Base-by-base conservation (phyloP, 2,113 vertebrate species). In the Gambusia holbrooki region DNA sequence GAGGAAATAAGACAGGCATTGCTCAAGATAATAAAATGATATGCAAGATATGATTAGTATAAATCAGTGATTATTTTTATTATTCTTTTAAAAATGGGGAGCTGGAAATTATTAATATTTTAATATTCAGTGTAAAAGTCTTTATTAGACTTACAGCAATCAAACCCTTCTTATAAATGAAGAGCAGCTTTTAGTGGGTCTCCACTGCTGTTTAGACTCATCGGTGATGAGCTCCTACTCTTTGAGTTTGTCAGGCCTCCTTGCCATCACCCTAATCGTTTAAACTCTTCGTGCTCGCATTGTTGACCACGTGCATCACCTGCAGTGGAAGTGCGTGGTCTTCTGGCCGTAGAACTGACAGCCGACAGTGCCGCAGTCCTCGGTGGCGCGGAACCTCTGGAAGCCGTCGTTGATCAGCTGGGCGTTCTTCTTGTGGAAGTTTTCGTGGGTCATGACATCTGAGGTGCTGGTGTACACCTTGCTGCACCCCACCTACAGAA, bases 381-480 rank as follows among this genome's bases (percentile, higher is more conserved):
- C 98, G 0, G 98, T 99, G 76, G 98, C 98, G 0, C 98, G 96
- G 91, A 99, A 99, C 81, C 98, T 96, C 95, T 99, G 98, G 93
- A 99, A 99, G 86, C 98, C 98, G 0, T 99, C 98, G 0, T 99
- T 99, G 93, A 99, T 99, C 87, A 99, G 96, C 95, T 99, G 98
- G 0, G 98, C 98, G 29, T 99, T 99, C 92, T 99, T 99, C 93
- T 99, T 99, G 88, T 99, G 98, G 87, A 99, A 99, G 95, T 99
- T 99, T 92, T 99, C 98, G 0, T 99, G 98, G 73, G 98, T 99
- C 98, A 99, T 99, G 84, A 99, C 98, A 0, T 99, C 98, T 0
- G 98, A 99, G 19, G 98, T 99, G 92, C 98, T 99, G 1, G 98
- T 99, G 76, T 99, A 99, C 88, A 99, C 98, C 93, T 99, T 99